Evolutionary conservation across 2,888 invertebrate genomes (phyloP).

Genomic region (Homarus gammarus): DNA sequence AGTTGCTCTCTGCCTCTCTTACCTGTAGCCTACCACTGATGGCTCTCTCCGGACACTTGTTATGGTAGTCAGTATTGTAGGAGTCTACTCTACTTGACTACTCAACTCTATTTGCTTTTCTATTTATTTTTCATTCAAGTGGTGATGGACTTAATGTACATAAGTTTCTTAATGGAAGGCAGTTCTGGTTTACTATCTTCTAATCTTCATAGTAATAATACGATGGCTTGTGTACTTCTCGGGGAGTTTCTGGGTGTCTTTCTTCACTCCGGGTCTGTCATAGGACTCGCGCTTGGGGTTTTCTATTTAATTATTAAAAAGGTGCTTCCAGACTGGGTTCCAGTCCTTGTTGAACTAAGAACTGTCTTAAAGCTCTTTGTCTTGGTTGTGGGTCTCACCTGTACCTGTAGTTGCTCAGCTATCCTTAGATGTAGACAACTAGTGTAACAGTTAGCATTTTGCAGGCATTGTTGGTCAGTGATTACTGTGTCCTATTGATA

Average conservation of each 20-base stretch:
- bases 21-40: neutral
- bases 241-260: neutral
- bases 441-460: conserved; percentile 24
- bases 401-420: conserved; percentile 68
- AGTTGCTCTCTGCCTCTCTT: conserved; percentile 54
- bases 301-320: neutral
- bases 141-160: conserved; percentile 35
- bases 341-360: conserved; percentile 21
- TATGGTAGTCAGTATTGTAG: neutral
- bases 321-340: neutral
- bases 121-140: conserved; percentile 11
- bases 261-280: too few relatives aligned
- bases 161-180: conserved; percentile 19
- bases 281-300: too few relatives aligned
- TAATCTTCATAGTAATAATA: neutral
- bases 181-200: neutral
- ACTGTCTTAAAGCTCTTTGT: conserved; percentile 33
- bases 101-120: neutral
- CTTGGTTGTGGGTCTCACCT: conserved; percentile 58
- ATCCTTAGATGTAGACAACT: conserved; percentile 44
- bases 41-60: neutral
- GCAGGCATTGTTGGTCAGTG: conserved; percentile 64
- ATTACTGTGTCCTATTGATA: conserved; percentile 27
- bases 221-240: neutral
- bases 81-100: neutral